A percentile compares a stretch with the other conserved stretches of the same genome.
Evolutionary conservation across 2,888 invertebrate species (phyloP).

Genomic region (Drosophila neotestacea): DNA sequence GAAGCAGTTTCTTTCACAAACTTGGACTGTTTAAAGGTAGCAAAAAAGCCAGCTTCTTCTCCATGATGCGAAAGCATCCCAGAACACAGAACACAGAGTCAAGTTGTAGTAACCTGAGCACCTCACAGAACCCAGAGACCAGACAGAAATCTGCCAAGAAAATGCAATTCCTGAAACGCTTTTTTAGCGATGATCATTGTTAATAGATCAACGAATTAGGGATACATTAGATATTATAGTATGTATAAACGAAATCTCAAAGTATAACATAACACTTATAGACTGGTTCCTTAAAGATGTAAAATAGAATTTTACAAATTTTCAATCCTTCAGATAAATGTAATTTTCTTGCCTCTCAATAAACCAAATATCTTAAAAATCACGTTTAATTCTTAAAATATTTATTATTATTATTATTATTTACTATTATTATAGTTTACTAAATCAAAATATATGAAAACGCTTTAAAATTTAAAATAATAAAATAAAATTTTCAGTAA

Average conservation of each 20-base stretch:
- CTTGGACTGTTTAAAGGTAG: background rate
- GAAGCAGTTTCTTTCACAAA: slow-evolving; percentile 8
- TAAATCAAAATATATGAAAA: too few relatives aligned
- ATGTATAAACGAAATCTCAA: background rate
- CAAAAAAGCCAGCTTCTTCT: background rate
- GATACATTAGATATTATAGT: background rate
- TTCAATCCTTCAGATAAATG: background rate
- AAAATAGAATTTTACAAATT: background rate
- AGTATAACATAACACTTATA: background rate
- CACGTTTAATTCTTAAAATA: background rate
- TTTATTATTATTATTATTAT: too few relatives aligned
- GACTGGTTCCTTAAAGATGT: background rate
- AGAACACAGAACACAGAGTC: background rate
- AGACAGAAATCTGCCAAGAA: background rate
- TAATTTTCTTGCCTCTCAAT: background rate
- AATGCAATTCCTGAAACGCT: background rate
- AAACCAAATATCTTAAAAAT: background rate
- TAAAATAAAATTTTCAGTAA: too few relatives aligned
- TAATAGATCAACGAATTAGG: background rate
- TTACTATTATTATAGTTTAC: too few relatives aligned
- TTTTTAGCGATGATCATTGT: background rate
- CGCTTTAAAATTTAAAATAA: too few relatives aligned
- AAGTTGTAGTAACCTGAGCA: background rate
- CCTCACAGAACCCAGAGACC: background rate
- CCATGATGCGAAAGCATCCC: background rate